Base-by-base conservation (phyloP, 2,113 vertebrate species). In the Oreochromis aureus region DNA sequence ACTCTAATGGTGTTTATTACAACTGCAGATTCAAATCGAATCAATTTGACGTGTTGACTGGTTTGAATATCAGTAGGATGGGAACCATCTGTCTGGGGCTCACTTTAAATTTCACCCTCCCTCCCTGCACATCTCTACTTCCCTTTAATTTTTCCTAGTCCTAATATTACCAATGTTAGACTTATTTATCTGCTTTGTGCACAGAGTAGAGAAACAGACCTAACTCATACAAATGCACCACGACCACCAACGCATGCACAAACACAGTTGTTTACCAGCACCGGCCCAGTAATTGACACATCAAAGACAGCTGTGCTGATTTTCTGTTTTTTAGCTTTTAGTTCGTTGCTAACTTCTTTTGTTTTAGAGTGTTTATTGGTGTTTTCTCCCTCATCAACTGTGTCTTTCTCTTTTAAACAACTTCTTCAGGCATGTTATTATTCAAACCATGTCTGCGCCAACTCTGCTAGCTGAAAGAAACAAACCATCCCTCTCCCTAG, bases 1-100 rank as follows among this genome's bases (percentile, higher is more conserved):
- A 59, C 86, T 88, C 34, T 80, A 53, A 56, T 78, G 51, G 39
- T 79, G 84, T 91, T 88, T 89, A 84, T 86, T 84, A 61, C 10
- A 27, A 39, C 83, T 36, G 82, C 81, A 88, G 79, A 87, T 84
- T 88, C 3, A 81, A 86, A 87, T 89, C 18, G 5, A 81, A 81
- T 85, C 36, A 79, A 59, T 92, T 80, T 63, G 8, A 80, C 39
- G 51, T 84, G 54, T 90, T 79, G 34, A 39, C 66, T 86, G 54
- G 73, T 86, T 86, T 87, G 55, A 48, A 79, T 51, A 85, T 58
- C 30, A 46, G 15, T 4, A 87, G 18, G 27, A 53, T 78, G 73
- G 46, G 73, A 78, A 78, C 69, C 80, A 76, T 91, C 66, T 88
- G 84, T 87, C 61, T 85, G 46, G 12, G 34, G 32, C 58, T 91